Percentiles rank a stretch among this genome's conserved stretches.
These are phyloP conservation scores for Tillus elongatus DNA, from an alignment of 2,888 invertebrate genomes.

Conservation along the genomic window DNA sequence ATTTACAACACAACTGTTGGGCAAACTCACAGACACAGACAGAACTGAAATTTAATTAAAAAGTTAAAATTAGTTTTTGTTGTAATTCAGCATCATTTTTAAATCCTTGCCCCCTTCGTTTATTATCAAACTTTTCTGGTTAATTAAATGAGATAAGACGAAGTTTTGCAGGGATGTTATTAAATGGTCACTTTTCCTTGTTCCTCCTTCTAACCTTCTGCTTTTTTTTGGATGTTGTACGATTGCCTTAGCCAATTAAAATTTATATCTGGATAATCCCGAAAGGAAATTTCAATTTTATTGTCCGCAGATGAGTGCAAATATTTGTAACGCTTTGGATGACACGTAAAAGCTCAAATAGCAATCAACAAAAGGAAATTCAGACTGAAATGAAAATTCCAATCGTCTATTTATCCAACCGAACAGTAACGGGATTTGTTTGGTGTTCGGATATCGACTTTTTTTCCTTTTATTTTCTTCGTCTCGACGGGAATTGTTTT, in stretches of 20 bases:
- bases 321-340: background rate
- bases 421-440: constrained; percentile 2
- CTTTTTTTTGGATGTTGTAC: background rate
- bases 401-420: background rate
- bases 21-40: constrained; percentile 18
- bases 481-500: too few relatives aligned
- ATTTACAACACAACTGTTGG: constrained; percentile 37
- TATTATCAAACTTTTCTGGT: constrained; percentile 34
- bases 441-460: background rate
- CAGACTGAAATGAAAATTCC: constrained; percentile 8
- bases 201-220: constrained; percentile 1
- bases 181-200: background rate
- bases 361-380: constrained; percentile 25
- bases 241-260: background rate
- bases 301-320: background rate
- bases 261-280: too few relatives aligned
- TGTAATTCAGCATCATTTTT: constrained; percentile 42
- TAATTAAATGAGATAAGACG: constrained; percentile 34
- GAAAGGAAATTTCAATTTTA: too few relatives aligned
- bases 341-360: constrained; percentile 21
- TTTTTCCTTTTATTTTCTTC: too few relatives aligned
- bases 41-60: constrained; percentile 42
- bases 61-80: constrained; percentile 44
- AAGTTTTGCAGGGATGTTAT: too few relatives aligned
- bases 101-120: constrained; percentile 33